phyloP scores from a whole-genome alignment of 2,888 invertebrate species.

The Linnaemya tessellans region DNA sequence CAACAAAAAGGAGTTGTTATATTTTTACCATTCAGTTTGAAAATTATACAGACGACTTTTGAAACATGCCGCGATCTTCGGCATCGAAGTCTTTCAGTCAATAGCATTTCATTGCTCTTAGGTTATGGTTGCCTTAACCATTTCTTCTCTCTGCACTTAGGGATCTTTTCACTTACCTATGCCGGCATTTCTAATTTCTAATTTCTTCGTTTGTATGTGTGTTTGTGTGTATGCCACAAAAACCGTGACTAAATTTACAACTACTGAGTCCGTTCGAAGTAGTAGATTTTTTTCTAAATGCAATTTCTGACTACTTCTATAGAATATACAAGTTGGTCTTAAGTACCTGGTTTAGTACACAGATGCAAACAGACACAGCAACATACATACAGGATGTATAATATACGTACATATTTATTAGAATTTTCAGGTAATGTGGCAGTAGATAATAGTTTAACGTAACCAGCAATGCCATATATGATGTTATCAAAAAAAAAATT shows the following conservation, averaged over 20 bases:
- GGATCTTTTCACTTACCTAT: background rate
- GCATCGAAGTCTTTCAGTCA: no score
- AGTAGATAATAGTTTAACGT: background rate
- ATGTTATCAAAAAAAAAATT: no score
- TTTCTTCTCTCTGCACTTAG: background rate
- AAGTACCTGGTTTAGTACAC: constrained; percentile 15
- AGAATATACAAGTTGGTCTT: constrained; percentile 8
- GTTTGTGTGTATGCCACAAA: background rate
- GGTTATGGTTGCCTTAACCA: no score
- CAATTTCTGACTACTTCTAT: background rate
- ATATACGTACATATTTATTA: constrained; percentile 2
- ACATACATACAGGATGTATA: no score
- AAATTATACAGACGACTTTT: no score
- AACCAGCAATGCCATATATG: background rate
- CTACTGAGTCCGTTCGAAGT: constrained; percentile 24
- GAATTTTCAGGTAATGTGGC: constrained; percentile 18
- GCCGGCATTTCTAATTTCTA: background rate
- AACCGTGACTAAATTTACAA: constrained; percentile 52
- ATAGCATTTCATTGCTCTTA: no score
- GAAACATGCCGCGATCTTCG: no score
- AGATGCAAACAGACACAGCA: no score
- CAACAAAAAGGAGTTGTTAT: no score
- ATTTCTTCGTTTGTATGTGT: background rate
- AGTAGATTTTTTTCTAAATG: background rate
- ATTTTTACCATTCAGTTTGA: no score